phyloP scores from a whole-genome alignment of 2,797 vertebrate genomes.

The Sardinella longiceps region DNA sequence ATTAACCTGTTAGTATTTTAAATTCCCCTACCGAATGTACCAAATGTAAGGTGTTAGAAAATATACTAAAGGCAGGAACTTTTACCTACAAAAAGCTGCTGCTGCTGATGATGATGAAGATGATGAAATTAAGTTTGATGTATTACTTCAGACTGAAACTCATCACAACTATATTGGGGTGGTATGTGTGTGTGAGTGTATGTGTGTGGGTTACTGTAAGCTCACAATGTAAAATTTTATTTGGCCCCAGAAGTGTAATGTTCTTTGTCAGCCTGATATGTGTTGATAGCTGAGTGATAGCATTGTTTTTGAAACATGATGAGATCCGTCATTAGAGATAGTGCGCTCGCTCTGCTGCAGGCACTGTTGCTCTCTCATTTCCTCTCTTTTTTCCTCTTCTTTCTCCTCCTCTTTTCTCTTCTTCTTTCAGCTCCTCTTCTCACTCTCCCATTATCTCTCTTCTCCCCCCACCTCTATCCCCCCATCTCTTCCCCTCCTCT shows the following conservation, averaged over 20 bases:
- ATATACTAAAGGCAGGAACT: too few relatives aligned
- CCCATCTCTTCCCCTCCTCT: not conserved
- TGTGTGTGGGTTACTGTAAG: too few relatives aligned
- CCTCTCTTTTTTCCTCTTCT: not conserved
- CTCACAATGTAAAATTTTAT: not conserved
- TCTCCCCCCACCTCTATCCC: not conserved
- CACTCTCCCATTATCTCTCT: not conserved
- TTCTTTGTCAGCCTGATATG: constrained; percentile 29
- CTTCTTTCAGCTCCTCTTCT: not conserved
- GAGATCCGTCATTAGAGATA: constrained; percentile 39
- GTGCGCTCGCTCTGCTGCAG: constrained; percentile 39
- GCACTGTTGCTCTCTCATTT: constrained; percentile 3
- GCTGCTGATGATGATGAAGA: too few relatives aligned
- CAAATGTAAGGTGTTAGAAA: too few relatives aligned
- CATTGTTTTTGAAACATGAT: constrained; percentile 37
- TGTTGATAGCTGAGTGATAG: constrained; percentile 9
- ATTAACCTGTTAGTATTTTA: too few relatives aligned
- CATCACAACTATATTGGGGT: not conserved
- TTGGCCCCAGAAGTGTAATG: constrained; percentile 6
- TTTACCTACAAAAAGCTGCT: too few relatives aligned
- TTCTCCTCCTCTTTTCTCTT: not conserved
- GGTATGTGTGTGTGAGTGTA: too few relatives aligned
- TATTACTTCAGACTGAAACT: not conserved
- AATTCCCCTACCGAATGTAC: too few relatives aligned
- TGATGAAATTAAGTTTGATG: too few relatives aligned